A percentile compares a stretch with the other conserved stretches of the same genome.
phyloP scores from a whole-genome alignment of 2,888 invertebrate species.

The Phania funesta region DNA sequence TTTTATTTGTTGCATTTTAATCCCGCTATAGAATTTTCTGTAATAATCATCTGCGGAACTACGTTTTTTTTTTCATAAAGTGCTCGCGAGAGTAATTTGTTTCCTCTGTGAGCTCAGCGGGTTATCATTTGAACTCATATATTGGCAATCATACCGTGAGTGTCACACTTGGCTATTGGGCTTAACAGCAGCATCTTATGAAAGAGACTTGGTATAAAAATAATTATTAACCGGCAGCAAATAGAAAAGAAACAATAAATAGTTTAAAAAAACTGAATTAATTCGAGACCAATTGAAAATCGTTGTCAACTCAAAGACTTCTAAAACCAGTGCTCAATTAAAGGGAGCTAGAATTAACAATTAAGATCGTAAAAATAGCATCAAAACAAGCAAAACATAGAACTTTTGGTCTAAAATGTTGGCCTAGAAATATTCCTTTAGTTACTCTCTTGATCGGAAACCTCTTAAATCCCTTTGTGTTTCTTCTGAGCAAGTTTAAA shows the following conservation, averaged over 20 bases:
- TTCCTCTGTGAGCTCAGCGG: slow-evolving; percentile 74
- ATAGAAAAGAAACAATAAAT: slow-evolving; percentile 36
- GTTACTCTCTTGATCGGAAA: no score
- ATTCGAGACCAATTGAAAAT: slow-evolving; percentile 7
- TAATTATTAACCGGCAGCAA: slow-evolving; percentile 71
- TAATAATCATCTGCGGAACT: neutral
- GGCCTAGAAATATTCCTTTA: no score
- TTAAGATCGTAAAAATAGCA: neutral
- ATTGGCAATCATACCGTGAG: slow-evolving; percentile 33
- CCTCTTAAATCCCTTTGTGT: no score
- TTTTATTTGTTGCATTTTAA: slow-evolving; percentile 47
- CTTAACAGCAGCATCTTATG: slow-evolving; percentile 9
- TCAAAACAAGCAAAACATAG: no score
- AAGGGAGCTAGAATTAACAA: neutral
- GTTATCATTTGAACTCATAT: slow-evolving; percentile 35
- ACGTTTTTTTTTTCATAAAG: neutral
- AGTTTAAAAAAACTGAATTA: neutral
- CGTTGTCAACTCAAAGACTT: neutral
- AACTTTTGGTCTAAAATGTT: no score
- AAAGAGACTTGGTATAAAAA: slow-evolving; percentile 70
- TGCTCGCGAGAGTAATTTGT: slow-evolving; percentile 73
- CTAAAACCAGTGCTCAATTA: neutral
- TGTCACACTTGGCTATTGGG: slow-evolving; percentile 23
- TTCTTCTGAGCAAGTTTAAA: no score
- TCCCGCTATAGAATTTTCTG: slow-evolving; percentile 21